Percentiles rank a stretch among this genome's conserved stretches.
Conservation (phyloP, 2,797 vertebrate species). For the Diglossa cyanea region DNA sequence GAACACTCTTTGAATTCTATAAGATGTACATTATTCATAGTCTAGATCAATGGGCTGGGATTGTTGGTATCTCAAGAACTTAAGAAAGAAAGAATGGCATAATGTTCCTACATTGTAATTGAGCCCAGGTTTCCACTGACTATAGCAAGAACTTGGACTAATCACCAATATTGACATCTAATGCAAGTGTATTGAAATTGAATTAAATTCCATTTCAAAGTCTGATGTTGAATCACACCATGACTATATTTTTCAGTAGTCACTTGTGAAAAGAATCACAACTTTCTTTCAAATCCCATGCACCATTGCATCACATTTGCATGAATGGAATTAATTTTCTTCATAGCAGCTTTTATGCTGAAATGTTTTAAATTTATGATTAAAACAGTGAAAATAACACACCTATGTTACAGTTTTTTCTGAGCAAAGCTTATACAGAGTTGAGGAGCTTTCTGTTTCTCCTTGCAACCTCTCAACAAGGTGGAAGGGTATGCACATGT, state of each 20-base stretch:
- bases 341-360: not conserved
- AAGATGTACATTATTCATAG: not conserved
- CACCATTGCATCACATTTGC: accelerated
- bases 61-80: not conserved
- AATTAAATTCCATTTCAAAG: not conserved
- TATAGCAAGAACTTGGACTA: not conserved
- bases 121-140: not conserved
- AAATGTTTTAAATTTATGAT: not conserved
- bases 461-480: too few relatives aligned
- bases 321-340: not conserved
- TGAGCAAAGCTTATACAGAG: not conserved
- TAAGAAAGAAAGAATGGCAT: too few relatives aligned
- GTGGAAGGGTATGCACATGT: too few relatives aligned
- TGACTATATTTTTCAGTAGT: not conserved
- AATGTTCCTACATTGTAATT: not conserved
- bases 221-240: not conserved
- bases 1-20: not conserved
- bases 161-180: not conserved
- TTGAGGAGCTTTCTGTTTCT: not conserved
- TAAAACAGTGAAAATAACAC: not conserved
- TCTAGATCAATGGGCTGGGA: accelerated
- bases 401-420: not conserved
- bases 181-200: not conserved
- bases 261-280: not conserved
- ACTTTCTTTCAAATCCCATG: not conserved